These are phyloP conservation scores for Micromesistius poutassou DNA, from an alignment of 2,797 vertebrate species.

Conservation along the genomic window DNA sequence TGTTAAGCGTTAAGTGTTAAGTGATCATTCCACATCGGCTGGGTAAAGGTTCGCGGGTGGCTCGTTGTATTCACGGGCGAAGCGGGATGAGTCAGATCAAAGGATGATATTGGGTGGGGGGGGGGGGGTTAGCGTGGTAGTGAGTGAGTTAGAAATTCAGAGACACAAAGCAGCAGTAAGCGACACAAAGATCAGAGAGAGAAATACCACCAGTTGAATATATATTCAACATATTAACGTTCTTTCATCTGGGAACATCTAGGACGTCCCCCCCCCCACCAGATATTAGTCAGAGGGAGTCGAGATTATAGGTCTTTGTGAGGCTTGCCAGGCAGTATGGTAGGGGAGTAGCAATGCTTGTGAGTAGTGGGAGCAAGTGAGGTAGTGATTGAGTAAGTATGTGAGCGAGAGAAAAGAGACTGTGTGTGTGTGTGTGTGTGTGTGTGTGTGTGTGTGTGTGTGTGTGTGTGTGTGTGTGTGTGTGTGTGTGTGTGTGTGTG, in stretches of 20 bases:
- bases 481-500: conserved; percentile 19
- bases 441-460: conserved; percentile 11
- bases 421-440: neutral
- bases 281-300: neutral
- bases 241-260: no score
- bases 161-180: neutral
- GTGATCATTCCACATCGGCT: neutral
- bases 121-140: neutral
- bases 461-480: conserved; percentile 18
- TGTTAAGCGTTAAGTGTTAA: no score
- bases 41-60: neutral
- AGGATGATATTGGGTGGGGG: neutral
- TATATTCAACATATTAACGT: no score
- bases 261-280: no score
- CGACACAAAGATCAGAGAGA: neutral
- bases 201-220: neutral
- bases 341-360: neutral
- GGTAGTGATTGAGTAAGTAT: neutral
- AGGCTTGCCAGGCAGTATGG: neutral
- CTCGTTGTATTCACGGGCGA: neutral
- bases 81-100: neutral
- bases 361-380: neutral
- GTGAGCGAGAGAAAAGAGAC: neutral
- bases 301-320: neutral
- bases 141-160: neutral